These are phyloP conservation scores for Halichondria panicea DNA, from an alignment of 37 sponge, comb jelly and placozoan species.

Conservation along the genomic window DNA sequence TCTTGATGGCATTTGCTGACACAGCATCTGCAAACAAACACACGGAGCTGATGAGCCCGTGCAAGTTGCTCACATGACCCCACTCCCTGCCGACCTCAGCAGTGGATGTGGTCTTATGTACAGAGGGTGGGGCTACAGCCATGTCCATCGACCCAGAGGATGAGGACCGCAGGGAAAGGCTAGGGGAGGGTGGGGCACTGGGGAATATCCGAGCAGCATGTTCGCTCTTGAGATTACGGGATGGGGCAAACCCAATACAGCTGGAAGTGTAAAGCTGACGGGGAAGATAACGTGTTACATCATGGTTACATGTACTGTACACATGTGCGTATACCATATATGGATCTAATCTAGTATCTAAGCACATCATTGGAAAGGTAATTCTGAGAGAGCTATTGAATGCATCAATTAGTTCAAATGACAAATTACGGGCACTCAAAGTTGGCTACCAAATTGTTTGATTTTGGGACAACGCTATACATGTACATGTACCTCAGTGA, in stretches of 20 bases:
- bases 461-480: too few relatives aligned
- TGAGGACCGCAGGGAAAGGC: not conserved
- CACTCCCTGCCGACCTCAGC: slow-evolving; percentile 30
- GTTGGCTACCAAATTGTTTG: too few relatives aligned
- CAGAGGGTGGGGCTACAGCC: not conserved
- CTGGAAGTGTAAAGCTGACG: slow-evolving; percentile 5
- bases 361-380: too few relatives aligned
- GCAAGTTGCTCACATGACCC: slow-evolving; percentile 69
- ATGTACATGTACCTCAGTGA: slow-evolving; percentile 81
- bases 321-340: too few relatives aligned
- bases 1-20: slow-evolving; percentile 11
- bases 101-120: slow-evolving; percentile 11
- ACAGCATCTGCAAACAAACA: slow-evolving; percentile 86
- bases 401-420: too few relatives aligned
- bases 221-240: not conserved
- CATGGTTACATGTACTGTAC: too few relatives aligned
- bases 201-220: not conserved
- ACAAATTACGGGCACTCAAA: too few relatives aligned
- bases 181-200: not conserved
- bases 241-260: slow-evolving; percentile 29
- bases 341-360: too few relatives aligned
- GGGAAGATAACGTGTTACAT: too few relatives aligned
- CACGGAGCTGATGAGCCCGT: slow-evolving; percentile 83
- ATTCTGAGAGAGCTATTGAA: too few relatives aligned
- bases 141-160: not conserved